Evolutionary conservation across 1,140 invertebrate species (phyloP), one percentile per base, ranked within the genome.

Genomic region (Cydia amplana): DNA sequence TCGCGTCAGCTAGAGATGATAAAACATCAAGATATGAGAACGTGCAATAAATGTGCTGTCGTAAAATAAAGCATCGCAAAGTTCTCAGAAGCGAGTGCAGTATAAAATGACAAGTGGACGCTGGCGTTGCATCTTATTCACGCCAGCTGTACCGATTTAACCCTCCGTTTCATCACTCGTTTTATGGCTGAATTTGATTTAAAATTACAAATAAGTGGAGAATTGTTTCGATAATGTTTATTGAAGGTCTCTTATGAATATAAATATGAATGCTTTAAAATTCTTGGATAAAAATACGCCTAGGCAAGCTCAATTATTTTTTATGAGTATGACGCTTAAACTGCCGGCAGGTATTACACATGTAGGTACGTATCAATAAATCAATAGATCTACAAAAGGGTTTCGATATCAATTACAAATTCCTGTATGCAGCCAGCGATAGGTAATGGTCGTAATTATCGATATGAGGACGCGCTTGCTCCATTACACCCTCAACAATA

Each of bases 31-130:
- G 55, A 60, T 60, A 60, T 60, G 55, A 60, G 20, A 60, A 60
- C 20, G 20, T 20, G 20, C 23, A 23, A 60, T 60, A 60, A 60
- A 60, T 23, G 55, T 20, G 7, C 55, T 20, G 55, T 60, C 55
- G 20, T 60, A 60, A 60, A 60, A 60, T 60, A 60, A 60, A 60
- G 20, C 55, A n/a, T 23, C 7, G 55, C 55, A 23, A 60, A 60
- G 55, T 60, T 23, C 55, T 23, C 55, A 60, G 20, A 20, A 60
- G 55, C 20, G 18, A 60, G 20, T 60, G 55, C 55, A 60, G 55
- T 60, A 23, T 60, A 60, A 60, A 60, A 60, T 60, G 55, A 60
- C 55, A 60, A 60, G 55, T 60, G 55, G 55, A 20, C 55, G 55
- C 55, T 60, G 55, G 55, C 20, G 55, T 23, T 60, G 20, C 55